Evolutionary conservation across 1,140 invertebrate species (phyloP), one percentile per base, ranked within the genome.

Genomic region (Bombus fervidus): DNA sequence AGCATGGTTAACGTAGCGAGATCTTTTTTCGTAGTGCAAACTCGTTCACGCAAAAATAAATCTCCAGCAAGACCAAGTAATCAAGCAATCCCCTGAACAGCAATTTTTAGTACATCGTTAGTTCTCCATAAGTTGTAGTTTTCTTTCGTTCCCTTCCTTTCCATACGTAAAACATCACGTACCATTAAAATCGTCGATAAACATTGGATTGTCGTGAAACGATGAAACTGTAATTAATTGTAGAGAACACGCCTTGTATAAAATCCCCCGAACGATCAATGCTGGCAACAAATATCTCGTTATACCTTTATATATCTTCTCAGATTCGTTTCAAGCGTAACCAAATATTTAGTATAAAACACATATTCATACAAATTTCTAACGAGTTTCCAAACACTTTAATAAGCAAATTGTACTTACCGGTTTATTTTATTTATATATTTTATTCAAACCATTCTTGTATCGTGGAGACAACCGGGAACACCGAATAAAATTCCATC

Each of bases 11-110:
- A 71, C 34, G 68, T 71, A 71, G 69, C 69, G 69, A 41, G 69
- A 71, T 71, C 34, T 39, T 71, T 71, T 71, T 71, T 71, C 37
- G 12, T 18, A n/a, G 28, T 43, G 28, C 39, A 28, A 41, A 39
- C 13, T 72, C 69, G 69, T 41, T 72, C 39, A 72, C 28, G 69
- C 39, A 72, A 72, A 72, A 72, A 72, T 72, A 72, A 72, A 72
- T 72, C 69, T 41, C 69, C 39, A 15, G 39, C 69, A 72, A 39
- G 69, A 41, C 69, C 25, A 41, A 72, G 69, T 43, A n/a, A 72
- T 72, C 69, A n/a, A 72, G 39, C 69, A 18, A 39, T 72, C 28
- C 39, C 69, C 34, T 28, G 22, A 71, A 12, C 37, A 25, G 68
- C 37, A 39, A 72, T n/a, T 72, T 71, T 71, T 71, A 71, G 25